Base-by-base conservation (phyloP, 2,888 invertebrate species). In the Timema cristinae region DNA sequence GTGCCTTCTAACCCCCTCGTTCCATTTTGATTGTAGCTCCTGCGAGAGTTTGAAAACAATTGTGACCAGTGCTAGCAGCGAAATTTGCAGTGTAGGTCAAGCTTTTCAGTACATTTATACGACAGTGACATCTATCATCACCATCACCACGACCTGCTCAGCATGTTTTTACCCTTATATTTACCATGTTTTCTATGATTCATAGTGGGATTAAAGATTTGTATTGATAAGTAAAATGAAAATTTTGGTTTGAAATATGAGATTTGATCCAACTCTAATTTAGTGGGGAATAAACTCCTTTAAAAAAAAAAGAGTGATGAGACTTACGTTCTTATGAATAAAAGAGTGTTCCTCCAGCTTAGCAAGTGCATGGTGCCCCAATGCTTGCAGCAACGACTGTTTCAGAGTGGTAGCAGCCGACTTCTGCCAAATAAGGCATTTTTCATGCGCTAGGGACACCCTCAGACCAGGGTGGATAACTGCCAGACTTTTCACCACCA, bases 381-480 rank as follows among this genome's bases (percentile, higher is more conserved):
- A 75, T 16, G 82, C 78, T 72, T 79, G 78, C 15, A 77, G 74
- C 0, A 83, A 74, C 16, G 82, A 81, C 73, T 83, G 82, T 66
- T 77, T 79, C 0, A 81, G 73, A 61, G 77, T 81, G 73, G 77
- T 77, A 16, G 81, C 78, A 15, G 79, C 76, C 16, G 81, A 80
- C 79, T 87, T 87, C 75, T 83, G 82, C 81, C 85, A 86, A 7
- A 85, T 73, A n/a, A 79, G 74, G 59, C 77, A 80, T 66, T 81
- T 81, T 74, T 87, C 84, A 73, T 86, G 84, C 71, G 81, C 80
- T 15, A 85, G 80, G 32, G 79, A 80, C 13, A 87, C 78, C 73
- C 86, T 79, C 6, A 85, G 77, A 68, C 77, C 78, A n/a, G 84
- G 85, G 72, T 84, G 82, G 68, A 86, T 84, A 63, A 87, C 80